These are phyloP conservation scores for Pterocles gutturalis DNA, from an alignment of 2,113 vertebrate genomes.

Conservation along the genomic window DNA sequence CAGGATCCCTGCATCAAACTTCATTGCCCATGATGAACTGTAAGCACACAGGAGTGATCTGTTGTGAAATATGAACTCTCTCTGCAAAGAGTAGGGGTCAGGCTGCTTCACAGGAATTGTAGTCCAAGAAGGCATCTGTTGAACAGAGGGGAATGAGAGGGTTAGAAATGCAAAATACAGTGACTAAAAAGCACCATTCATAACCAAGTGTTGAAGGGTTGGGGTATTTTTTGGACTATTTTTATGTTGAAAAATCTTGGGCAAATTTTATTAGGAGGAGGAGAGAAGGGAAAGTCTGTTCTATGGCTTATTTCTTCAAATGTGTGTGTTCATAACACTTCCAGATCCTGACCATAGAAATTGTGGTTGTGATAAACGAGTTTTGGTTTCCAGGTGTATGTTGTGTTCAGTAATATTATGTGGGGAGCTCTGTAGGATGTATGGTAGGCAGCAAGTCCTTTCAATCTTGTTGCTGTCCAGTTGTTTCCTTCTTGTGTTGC, in stretches of 20 bases:
- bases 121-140: background rate
- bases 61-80: background rate
- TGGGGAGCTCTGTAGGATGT: background rate
- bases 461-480: background rate
- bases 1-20: background rate
- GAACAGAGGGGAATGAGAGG: background rate
- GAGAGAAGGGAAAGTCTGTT: background rate
- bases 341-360: background rate
- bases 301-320: background rate
- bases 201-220: background rate
- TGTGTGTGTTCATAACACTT: background rate
- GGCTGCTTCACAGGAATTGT: background rate
- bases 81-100: background rate
- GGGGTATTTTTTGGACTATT: background rate
- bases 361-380: background rate
- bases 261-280: background rate
- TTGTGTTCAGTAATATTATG: background rate
- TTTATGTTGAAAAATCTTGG: background rate
- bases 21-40: background rate
- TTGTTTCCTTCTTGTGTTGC: background rate
- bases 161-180: background rate
- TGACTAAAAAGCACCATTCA: background rate
- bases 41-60: background rate
- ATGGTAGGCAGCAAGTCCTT: background rate
- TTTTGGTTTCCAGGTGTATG: background rate